These are phyloP conservation scores for Metacarcinus magister DNA, from an alignment of 2,888 invertebrate genomes.

Conservation along the genomic window DNA sequence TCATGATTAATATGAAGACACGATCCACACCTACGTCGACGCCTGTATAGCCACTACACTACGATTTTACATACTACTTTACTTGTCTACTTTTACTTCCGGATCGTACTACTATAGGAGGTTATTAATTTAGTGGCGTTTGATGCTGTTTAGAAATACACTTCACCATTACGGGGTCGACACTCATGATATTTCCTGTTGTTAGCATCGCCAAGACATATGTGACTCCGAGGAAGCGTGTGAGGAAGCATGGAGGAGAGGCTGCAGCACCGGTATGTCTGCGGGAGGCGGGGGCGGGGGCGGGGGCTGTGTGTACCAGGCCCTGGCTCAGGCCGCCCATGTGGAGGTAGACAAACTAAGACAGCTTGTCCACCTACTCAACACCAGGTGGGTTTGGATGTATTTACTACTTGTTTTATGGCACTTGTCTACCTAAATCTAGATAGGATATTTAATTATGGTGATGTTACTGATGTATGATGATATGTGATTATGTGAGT, in stretches of 20 bases:
- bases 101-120: too few species aligned
- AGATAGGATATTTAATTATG: neutral
- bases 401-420: neutral
- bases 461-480: neutral
- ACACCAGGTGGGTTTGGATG: constrained; percentile 54
- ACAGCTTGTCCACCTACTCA: constrained; percentile 72
- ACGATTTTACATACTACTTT: neutral
- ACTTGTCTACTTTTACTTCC: too few species aligned
- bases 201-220: constrained; percentile 56
- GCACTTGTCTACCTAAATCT: neutral
- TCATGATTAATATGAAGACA: too few species aligned
- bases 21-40: too few species aligned
- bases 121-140: too few species aligned
- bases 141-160: too few species aligned
- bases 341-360: constrained; percentile 72
- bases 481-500: neutral
- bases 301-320: constrained; percentile 64
- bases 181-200: neutral
- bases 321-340: constrained; percentile 68
- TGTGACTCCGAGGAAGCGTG: constrained; percentile 58
- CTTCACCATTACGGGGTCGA: neutral
- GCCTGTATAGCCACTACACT: too few species aligned
- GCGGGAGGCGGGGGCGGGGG: constrained; percentile 36
- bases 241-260: constrained; percentile 52
- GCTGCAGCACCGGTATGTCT: neutral